phyloP scores from a whole-genome alignment of 2,888 invertebrate species.

The Clitarchus hookeri region DNA sequence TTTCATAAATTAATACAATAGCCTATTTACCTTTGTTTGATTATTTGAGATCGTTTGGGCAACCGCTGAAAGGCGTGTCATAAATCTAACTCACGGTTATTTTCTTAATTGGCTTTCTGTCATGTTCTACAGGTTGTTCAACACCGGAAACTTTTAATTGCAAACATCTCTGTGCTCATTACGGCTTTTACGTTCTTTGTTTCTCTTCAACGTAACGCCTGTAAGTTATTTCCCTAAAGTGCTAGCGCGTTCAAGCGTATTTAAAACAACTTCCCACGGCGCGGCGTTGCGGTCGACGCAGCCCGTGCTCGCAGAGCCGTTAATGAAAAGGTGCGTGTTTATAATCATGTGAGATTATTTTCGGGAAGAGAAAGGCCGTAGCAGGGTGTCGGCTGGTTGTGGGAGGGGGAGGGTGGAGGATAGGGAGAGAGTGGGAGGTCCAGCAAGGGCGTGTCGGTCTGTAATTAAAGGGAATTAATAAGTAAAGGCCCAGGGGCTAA shows the following conservation, averaged over 20 bases:
- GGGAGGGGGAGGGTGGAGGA: background rate
- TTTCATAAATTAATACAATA: too few relatives aligned
- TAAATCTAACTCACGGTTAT: too few relatives aligned
- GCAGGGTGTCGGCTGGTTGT: background rate
- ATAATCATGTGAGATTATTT: background rate
- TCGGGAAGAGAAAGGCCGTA: background rate
- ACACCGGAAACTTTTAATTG: too few relatives aligned
- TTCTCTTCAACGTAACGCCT: background rate
- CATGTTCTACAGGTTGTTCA: too few relatives aligned
- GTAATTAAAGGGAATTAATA: constrained; percentile 28
- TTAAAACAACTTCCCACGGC: background rate
- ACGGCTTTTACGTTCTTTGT: too few relatives aligned
- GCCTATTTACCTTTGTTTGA: too few relatives aligned
- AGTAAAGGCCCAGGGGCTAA: constrained; percentile 6
- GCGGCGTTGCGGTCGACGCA: background rate
- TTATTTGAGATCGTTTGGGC: too few relatives aligned
- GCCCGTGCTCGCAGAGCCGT: background rate
- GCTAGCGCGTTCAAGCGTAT: background rate
- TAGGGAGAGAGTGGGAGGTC: background rate
- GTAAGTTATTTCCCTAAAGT: background rate
- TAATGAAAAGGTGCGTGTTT: constrained; percentile 14
- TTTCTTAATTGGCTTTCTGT: too few relatives aligned
- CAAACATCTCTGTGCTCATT: too few relatives aligned
- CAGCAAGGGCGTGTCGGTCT: background rate
- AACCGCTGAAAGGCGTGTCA: too few relatives aligned